Evolutionary conservation across 92 coral and sea anemone genomes (phyloP), one percentile per base, ranked within the genome.

Genomic region (Chrysogorgia sp.): DNA sequence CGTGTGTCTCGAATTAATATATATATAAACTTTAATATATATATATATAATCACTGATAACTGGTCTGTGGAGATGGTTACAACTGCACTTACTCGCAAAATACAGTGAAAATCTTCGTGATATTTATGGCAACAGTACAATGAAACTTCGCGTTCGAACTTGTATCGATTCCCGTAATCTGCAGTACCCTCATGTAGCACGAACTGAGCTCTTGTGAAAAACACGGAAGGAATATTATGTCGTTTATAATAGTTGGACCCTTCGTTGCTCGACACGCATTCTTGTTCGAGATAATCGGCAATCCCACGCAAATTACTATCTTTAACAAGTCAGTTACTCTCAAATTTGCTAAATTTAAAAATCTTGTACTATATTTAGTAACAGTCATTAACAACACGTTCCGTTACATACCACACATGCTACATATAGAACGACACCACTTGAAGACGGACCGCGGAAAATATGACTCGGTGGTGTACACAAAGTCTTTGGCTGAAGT

Each of bases 341-440:
- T 58, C 35, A 47, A 21, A 45, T 45, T 37, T 37, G 23, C 72
- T 65, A 65, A 37, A 52, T 65, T 65, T 69, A 69, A 69, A 45
- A 30, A 58, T 58, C 34, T 3, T 29, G 61, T 29, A 21, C 76
- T 69, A 69, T 47, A 69, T 60, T 69, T 69, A 69, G 76, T 69
- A 69, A 69, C 76, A 17, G 15, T 0, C 41, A 22, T 25, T 4
- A 34, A 55, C 4, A 45, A 2, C 41, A 13, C 43, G 76, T 69
- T 69, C 76, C 76, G 76, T 69, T 69, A 69, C 76, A 69, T 69
- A 23, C 76, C 76, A 69, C 2, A 13, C 72, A 65, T 65, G 37
- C 29, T 65, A 52, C 29, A 45, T 65, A 7, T 63, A 21, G 34
- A 34, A 10, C 71, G n/a, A n/a, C n/a, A n/a, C n/a, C n/a, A n/a